phyloP scores from a whole-genome alignment of 37 sponge, comb jelly and placozoan species.

The Geodia barretti region DNA sequence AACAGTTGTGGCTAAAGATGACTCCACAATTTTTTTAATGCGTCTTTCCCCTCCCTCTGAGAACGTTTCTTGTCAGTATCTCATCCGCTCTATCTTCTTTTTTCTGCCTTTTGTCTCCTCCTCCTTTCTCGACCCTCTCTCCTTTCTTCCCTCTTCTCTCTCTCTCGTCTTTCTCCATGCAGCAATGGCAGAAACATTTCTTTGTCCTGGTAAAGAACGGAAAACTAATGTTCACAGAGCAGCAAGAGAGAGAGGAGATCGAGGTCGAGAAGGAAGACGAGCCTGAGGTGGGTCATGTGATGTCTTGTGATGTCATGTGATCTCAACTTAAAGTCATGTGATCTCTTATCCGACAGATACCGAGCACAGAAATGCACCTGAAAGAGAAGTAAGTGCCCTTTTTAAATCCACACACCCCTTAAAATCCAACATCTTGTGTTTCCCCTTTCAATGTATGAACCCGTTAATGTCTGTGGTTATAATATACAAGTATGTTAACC shows the following conservation, averaged over 20 bases:
- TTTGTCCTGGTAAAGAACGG: slow-evolving; percentile 84
- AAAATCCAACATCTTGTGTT: not conserved
- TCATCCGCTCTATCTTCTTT: too few species aligned
- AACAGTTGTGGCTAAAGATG: too few species aligned
- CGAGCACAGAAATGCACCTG: slow-evolving; percentile 58
- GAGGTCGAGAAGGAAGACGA: slow-evolving; percentile 67
- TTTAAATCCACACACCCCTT: not conserved
- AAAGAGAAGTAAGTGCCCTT: slow-evolving; percentile 48
- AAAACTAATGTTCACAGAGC: slow-evolving; percentile 79
- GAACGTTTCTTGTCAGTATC: too few species aligned
- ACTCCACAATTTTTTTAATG: too few species aligned
- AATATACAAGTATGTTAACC: too few species aligned
- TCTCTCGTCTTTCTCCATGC: not conserved
- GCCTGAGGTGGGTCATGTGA: slow-evolving; percentile 44
- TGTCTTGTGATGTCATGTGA: slow-evolving; percentile 2
- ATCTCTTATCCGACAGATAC: slow-evolving; percentile 16
- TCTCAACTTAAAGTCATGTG: not conserved
- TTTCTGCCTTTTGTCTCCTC: too few species aligned
- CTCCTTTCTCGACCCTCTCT: slow-evolving; percentile 7
- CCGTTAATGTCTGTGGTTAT: too few species aligned
- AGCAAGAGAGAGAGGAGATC: slow-evolving; percentile 79
- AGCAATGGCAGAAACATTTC: slow-evolving; percentile 85
- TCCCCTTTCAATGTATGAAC: too few species aligned
- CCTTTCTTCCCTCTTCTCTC: too few species aligned
- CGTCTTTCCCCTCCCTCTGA: too few species aligned